Conservation (phyloP, 2,797 vertebrate species). For the Oophaga sylvatica region DNA sequence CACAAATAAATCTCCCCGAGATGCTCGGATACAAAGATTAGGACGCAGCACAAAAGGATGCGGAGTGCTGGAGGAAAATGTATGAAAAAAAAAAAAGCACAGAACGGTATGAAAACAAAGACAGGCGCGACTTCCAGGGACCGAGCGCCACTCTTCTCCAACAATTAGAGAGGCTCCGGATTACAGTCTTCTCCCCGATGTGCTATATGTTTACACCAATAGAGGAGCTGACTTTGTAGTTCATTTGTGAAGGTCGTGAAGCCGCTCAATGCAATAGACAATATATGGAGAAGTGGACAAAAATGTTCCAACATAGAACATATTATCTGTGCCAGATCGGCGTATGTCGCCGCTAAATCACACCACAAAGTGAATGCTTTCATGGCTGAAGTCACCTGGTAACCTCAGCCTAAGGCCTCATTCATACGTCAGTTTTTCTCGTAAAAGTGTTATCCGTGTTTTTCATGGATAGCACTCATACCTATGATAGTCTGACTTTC, state of each 20-base stretch:
- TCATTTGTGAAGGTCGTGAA: constrained; percentile 42
- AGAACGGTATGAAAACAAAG: neutral
- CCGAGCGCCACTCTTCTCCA: neutral
- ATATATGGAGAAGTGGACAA: neutral
- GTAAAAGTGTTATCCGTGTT: no score
- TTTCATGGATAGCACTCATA: no score
- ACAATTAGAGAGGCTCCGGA: constrained; percentile 19
- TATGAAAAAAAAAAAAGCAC: neutral
- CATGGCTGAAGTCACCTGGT: no score
- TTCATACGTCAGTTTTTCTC: no score
- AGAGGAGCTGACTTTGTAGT: constrained; percentile 41
- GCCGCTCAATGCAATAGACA: constrained; percentile 20
- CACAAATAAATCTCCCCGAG: constrained; percentile 86
- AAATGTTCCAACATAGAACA: no score
- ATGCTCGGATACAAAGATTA: constrained; percentile 68
- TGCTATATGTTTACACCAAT: constrained; percentile 41
- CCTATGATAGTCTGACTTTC: no score
- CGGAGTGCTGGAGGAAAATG: constrained; percentile 60
- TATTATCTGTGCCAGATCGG: no score
- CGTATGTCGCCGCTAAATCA: no score
- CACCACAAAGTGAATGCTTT: no score
- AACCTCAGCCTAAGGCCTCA: no score
- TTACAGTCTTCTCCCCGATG: constrained; percentile 34
- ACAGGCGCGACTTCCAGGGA: constrained; percentile 31
- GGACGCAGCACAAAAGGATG: constrained; percentile 62